A percentile compares a stretch with the other conserved stretches of the same genome.
Conservation (phyloP, 2,797 vertebrate species). For the Ctenosaura bakeri region DNA sequence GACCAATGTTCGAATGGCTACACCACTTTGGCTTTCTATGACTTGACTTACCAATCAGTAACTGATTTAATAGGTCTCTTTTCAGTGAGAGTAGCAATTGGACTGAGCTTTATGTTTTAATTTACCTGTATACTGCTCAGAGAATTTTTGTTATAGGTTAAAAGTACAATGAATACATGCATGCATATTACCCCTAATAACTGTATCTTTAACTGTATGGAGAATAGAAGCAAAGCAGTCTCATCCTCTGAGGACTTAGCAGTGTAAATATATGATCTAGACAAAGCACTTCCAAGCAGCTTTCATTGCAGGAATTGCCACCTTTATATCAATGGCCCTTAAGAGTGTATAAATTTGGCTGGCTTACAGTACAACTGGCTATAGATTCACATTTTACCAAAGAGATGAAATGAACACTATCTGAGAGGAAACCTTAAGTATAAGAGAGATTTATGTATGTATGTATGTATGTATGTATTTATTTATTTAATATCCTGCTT, state of each 20-base stretch:
- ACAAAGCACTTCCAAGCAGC: not conserved
- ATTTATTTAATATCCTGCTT: too few relatives aligned
- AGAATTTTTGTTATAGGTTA: not conserved
- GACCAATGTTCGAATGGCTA: too few relatives aligned
- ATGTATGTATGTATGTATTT: too few relatives aligned
- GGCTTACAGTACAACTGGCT: not conserved
- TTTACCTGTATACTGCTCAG: not conserved
- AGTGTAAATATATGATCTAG: not conserved
- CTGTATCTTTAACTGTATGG: not conserved
- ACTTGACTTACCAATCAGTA: too few relatives aligned
- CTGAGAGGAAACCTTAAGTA: not conserved
- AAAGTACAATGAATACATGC: not conserved
- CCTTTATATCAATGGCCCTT: not conserved
- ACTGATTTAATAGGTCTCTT: too few relatives aligned
- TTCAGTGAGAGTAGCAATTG: too few relatives aligned
- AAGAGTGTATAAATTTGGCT: not conserved
- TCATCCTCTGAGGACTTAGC: not conserved
- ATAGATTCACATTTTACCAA: too few relatives aligned
- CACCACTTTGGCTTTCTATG: too few relatives aligned
- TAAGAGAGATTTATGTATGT: not conserved
- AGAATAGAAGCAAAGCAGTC: not conserved
- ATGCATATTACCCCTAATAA: too few relatives aligned
- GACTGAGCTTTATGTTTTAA: not conserved
- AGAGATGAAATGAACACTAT: not conserved
- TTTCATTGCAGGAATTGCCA: not conserved